Percentiles rank a stretch among this genome's conserved stretches.
These are phyloP conservation scores for Netelia virgata DNA, from an alignment of 2,888 invertebrate species.

Conservation along the genomic window DNA sequence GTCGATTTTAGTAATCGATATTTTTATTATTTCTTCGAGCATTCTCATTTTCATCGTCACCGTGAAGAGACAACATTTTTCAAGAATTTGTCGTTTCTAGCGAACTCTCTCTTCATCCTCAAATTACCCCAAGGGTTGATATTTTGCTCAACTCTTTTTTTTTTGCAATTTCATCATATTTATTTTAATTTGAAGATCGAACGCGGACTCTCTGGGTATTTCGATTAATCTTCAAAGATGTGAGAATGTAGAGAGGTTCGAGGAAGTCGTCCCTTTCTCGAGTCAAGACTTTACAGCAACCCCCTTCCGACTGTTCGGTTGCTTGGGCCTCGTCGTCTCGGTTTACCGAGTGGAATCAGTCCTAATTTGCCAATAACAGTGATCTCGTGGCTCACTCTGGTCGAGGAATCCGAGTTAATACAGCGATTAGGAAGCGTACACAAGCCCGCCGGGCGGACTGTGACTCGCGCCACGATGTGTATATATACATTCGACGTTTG, in stretches of 20 bases:
- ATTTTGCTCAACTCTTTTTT: neutral
- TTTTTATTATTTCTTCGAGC: neutral
- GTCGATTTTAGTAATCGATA: neutral
- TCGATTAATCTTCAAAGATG: constrained; percentile 25
- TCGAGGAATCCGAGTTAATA: constrained; percentile 80
- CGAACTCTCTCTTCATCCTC: neutral
- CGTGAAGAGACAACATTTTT: no score
- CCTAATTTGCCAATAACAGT: constrained; percentile 80
- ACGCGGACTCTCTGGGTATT: neutral
- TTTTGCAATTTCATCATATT: constrained; percentile 10
- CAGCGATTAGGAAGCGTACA: constrained; percentile 79
- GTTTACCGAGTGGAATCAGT: constrained; percentile 78
- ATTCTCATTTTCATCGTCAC: no score
- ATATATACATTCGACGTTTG: constrained; percentile 68
- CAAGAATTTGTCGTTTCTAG: neutral
- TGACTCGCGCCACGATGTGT: constrained; percentile 42
- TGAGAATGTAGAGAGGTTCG: constrained; percentile 10
- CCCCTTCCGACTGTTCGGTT: neutral
- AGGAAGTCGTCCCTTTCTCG: neutral
- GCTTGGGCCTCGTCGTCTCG: constrained; percentile 70
- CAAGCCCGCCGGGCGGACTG: constrained; percentile 70
- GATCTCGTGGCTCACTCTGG: constrained; percentile 73
- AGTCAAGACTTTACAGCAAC: constrained; percentile 10
- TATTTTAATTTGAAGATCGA: neutral
- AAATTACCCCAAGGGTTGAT: neutral